Base-by-base conservation (phyloP, 1,140 invertebrate genomes). In the Batillaria attramentaria region DNA sequence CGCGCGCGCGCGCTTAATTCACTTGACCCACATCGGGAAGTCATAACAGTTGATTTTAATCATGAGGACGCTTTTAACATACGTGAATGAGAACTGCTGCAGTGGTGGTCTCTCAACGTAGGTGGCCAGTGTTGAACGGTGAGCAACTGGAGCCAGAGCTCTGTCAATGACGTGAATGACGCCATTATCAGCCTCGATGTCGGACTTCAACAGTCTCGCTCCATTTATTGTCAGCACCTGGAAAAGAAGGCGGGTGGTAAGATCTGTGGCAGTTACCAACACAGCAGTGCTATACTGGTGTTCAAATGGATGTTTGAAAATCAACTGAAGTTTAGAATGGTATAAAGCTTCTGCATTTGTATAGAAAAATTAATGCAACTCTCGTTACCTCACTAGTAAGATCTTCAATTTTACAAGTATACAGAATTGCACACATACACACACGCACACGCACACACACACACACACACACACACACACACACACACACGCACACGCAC, bases 181-280 rank as follows among this genome's bases (percentile, higher is more conserved):
- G 13, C 90, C 90, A 73, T 91, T 89, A 66, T 87, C 87, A 2
- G 89, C 86, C 0, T 81, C 65, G 24, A 89, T 84, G 66, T 91
- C 88, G 0, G 84, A 41, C 10, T 84, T 74, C 1, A 90, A 31
- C 0, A 91, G 79, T n/a, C 82, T 78, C 10, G 89, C 90, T 8
- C 91, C 91, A 69, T 91, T 91, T 20, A 91, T 87, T n/a, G 90
- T 88, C 37, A 83, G 80, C 24, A 89, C 57, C 89, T 91, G 78
- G n/a, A 60, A 35, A 75, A 54, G 35, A 33, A 41, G 8, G n/a
- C 1, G 3, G 39, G 6, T 68, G n/a, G n/a, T n/a, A n/a, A n/a
- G n/a, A n/a, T n/a, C n/a, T n/a, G 24, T 13, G 24, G 24, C 46
- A 50, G 10, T 13, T 13, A 50, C 46, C 46, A 50, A n/a, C 8